Base-by-base conservation (phyloP, 2,113 vertebrate species). In the Lipophrys pholis region DNA sequence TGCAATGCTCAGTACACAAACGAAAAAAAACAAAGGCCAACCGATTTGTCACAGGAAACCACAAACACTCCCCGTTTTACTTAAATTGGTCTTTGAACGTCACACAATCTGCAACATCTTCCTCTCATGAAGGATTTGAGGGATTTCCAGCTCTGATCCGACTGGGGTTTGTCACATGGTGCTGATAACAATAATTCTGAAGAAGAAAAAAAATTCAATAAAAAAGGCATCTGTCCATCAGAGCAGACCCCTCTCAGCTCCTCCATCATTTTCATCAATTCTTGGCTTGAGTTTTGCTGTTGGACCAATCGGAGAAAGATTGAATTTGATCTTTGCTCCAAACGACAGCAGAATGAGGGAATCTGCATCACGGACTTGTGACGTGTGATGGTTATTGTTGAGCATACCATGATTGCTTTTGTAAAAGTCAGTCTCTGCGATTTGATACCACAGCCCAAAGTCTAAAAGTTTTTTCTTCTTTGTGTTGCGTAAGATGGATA, bases 1-100 rank as follows among this genome's bases (percentile, higher is more conserved):
- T 90, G 88, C 89, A 88, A 90, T 79, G 84, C 78, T 89, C 83
- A 76, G 61, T 51, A 86, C 71, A 83, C 68, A 81, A 84, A 71
- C 77, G 80, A 12, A 69, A 82, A 63, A 52, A 65, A 73, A 59
- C 66, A 82, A 81, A 55, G 82, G 87, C 86, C 86, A 89, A 89
- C 69, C 72, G 73, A 89, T 69, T 71, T 66, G 42, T 81, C 58
- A 76, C 52, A 68, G 73, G 53, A 77, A 69, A 50, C 78, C 60
- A 65, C 35, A 55, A 64, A 64, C 14, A 45, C 76, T 62, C 51
- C 53, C 51, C 0, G 21, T 14, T 51, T 73, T 73, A 43, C 74
- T 35, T 16, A 57, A 49, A 57, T 53, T 11, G 55, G 11, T 72
- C 53, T 69, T 79, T 3, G 65, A 40, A 43, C 69, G 68, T 46